Evolutionary conservation across 2,113 vertebrate species (phyloP).

Genomic region (Megaceryle maxima): DNA sequence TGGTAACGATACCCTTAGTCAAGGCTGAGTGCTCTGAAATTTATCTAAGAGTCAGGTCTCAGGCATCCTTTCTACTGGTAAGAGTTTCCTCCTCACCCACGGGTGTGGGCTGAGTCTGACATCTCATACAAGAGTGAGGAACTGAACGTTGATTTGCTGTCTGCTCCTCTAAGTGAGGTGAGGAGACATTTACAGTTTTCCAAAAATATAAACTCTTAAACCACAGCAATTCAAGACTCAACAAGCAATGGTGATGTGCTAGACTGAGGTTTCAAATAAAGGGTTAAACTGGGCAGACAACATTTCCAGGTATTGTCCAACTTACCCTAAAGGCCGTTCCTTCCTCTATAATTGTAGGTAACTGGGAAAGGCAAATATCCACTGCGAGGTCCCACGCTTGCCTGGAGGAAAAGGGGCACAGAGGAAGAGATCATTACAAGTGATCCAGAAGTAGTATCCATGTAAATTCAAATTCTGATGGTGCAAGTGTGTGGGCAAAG

Average conservation of each 20-base stretch:
- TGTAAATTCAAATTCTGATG: not conserved
- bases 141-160: not conserved
- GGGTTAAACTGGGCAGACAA: not conserved
- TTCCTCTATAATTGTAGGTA: conserved; percentile 97
- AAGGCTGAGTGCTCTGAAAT: not conserved
- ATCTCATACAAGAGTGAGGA: not conserved
- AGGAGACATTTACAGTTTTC: not conserved
- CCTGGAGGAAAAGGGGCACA: conserved; percentile 71
- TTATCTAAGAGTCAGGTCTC: too few relatives aligned
- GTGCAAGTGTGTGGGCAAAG: not conserved
- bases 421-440: not conserved
- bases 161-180: not conserved
- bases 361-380: conserved; percentile 97
- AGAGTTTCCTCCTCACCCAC: not conserved
- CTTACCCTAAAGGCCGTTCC: conserved; percentile 97
- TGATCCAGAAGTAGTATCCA: fast-evolving
- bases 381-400: conserved; percentile 98
- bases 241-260: fast-evolving
- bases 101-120: not conserved
- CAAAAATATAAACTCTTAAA: not conserved
- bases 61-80: not conserved
- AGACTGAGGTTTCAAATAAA: fast-evolving
- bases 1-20: not conserved
- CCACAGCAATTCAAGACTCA: not conserved
- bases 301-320: not conserved